Conservation (phyloP, 2,888 invertebrate genomes). For the Venusia cambrica region DNA sequence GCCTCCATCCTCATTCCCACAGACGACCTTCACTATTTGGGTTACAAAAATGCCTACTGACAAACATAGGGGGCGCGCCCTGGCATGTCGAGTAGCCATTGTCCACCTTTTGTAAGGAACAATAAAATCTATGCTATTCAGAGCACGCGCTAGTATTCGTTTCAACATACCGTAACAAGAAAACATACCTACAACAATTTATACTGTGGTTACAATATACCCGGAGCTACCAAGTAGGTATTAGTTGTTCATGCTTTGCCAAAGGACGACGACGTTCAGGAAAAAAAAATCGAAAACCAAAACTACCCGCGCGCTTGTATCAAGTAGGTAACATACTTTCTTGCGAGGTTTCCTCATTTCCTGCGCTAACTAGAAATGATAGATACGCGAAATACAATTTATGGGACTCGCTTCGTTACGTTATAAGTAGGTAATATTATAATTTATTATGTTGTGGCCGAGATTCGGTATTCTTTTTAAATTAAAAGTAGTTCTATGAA, state of each 20-base stretch:
- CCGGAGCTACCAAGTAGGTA: conserved; percentile 51
- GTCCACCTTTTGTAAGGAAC: conserved; percentile 58
- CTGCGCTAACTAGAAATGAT: conserved; percentile 25
- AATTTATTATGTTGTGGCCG: conserved; percentile 48
- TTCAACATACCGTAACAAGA: conserved; percentile 77
- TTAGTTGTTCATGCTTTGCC: conserved; percentile 54
- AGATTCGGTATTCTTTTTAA: conserved; percentile 53
- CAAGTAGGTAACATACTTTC: conserved; percentile 41
- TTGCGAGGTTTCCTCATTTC: too few relatives aligned
- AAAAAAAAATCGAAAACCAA: conserved; percentile 21
- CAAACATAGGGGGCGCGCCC: conserved; percentile 52
- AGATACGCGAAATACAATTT: conserved; percentile 21
- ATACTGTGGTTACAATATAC: conserved; percentile 61
- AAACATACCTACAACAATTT: conserved; percentile 28
- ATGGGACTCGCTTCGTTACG: conserved; percentile 58
- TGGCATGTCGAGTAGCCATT: conserved; percentile 67
- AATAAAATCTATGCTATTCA: conserved; percentile 64
- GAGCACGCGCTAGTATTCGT: conserved; percentile 71
- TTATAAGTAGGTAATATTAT: conserved; percentile 61
- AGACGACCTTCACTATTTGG: conserved; percentile 72
- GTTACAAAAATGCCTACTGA: conserved; percentile 65
- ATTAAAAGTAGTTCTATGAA: conserved; percentile 57
- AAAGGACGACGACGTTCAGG: conserved; percentile 63
- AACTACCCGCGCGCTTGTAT: conserved; percentile 25
- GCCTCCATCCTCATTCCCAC: conserved; percentile 45